phyloP scores from a whole-genome alignment of 64 coral and sea anemone species.

The Anthopleura sola region DNA sequence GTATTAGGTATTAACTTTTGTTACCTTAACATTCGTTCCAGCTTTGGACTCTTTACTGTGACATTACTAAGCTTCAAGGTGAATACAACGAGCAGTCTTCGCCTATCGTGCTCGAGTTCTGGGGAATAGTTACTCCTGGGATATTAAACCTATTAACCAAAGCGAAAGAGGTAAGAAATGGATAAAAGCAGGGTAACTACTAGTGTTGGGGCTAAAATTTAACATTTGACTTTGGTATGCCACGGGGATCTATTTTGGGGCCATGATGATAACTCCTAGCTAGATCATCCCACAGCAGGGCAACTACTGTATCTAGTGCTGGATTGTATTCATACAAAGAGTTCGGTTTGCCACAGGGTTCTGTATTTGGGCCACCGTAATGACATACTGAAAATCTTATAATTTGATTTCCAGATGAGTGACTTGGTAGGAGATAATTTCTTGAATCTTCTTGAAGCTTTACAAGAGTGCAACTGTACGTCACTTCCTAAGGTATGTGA shows the following conservation, averaged over 20 bases:
- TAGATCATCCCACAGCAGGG: too few relatives aligned
- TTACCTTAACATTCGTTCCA: background rate
- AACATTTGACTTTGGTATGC: background rate
- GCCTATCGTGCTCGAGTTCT: slow-evolving; percentile 84
- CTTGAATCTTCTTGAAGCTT: slow-evolving; percentile 80
- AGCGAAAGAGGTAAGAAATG: slow-evolving; percentile 71
- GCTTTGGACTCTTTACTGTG: slow-evolving; percentile 94
- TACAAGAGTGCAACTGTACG: slow-evolving; percentile 85
- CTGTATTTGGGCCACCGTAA: too few relatives aligned
- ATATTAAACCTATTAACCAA: slow-evolving; percentile 75
- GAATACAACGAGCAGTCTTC: slow-evolving; percentile 61
- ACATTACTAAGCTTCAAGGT: slow-evolving; percentile 71
- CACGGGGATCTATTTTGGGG: background rate
- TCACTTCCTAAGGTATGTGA: slow-evolving; percentile 65
- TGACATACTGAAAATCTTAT: background rate
- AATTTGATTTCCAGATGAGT: slow-evolving; percentile 50
- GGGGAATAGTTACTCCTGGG: slow-evolving; percentile 88
- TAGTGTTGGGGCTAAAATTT: background rate
- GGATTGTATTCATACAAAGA: too few relatives aligned
- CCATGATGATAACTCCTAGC: too few relatives aligned
- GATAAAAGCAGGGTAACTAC: background rate
- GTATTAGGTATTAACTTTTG: background rate
- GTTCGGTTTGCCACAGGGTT: too few relatives aligned
- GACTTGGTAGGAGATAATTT: slow-evolving; percentile 74
- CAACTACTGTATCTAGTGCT: too few relatives aligned